Evolutionary conservation across 2,888 invertebrate species (phyloP), one percentile per base, ranked within the genome.

Genomic region (Seira sanloemensis): DNA sequence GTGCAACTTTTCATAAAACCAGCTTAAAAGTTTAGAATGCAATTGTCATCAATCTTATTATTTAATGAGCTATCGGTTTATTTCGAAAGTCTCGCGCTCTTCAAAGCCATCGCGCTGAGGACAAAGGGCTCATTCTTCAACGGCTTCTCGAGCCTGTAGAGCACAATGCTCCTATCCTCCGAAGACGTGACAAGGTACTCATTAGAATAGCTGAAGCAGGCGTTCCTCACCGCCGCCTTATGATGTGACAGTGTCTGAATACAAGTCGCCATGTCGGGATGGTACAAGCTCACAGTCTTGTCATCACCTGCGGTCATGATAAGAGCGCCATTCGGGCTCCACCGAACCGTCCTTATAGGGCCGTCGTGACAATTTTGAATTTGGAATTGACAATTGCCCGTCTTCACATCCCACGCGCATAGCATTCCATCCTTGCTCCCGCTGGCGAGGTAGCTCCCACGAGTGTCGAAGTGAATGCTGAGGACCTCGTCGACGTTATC

Each of bases 181-280:
- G 95, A 95, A 0, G 95, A 96, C 19, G 96, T 96, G 88, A 96
- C 92, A 89, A 96, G 94, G 2, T 94, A 94, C 90, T 95, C 95
- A 0, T 96, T 96, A 0, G 94, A 93, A 91, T 96, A 96, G 46
- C 95, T 96, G 91, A 94, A 96, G 0, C 94, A 94, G 89, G 95
- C 95, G n/a, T 95, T 95, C 91, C 96, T 96, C 65, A 96, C 95
- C 90, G 96, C 96, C 5, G 95, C 94, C 19, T 94, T 93, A 89
- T 96, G 96, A 0, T 95, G 96, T 9, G 94, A 93, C 2, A 96
- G 92, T 12, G 94, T 93, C 92, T 96, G 96, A 26, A 94, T 92
- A 88, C 95, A 95, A 78, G 90, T 90, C 5, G 92, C 92, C 0
- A 90, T 90, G 74, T 91, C 93, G 0, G 95, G 94, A 89, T 94